Base-by-base conservation (phyloP, 2,113 vertebrate species). In the Fukomys damarensis region DNA sequence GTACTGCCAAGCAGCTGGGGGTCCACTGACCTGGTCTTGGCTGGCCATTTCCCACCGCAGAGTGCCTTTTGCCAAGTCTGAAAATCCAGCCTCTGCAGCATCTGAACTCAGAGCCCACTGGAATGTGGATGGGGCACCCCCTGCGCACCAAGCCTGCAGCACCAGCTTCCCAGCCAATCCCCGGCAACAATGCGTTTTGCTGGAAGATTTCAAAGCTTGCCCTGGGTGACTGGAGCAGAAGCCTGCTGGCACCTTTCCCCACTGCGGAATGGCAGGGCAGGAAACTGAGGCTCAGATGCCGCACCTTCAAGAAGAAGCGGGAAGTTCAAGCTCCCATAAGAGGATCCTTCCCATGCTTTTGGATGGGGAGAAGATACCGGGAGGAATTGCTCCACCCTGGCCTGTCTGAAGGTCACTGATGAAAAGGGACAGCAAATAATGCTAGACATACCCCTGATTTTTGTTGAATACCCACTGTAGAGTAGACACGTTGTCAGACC, bases 221-320 rank as follows among this genome's bases (percentile, higher is more conserved):
- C 70, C 77, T 92, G 65, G 84, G 80, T 92, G 92, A 66, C 68
- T 68, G 83, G 85, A 89, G 61, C 19, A 0, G 80, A 84, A 94
- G 91, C 76, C 72, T 81, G 91, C 91, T 98, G 97, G 97, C 98
- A 97, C 58, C 41, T 82, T 95, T 97, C 97, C 97, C 70, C 97
- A 97, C 97, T 98, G 98, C 96, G 20, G 97, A 97, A 59, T 11
- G 77, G 43, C 92, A 92, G 85, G 38, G 30, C 59, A 96, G 89
- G 97, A 98, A 98, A 97, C 97, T 97, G 97, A 97, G 95, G 93
- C 61, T 80, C 89, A 68, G n/a, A 82, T 77, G 86, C 86, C 91
- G 91, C 32, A 77, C 38, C 91, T 91, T 80, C 86, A 13, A 82
- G 68, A 88, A 96, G 59, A 61, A 91, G 83, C 74, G 97, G 58